Evolutionary conservation across 2,113 vertebrate genomes (phyloP), one percentile per base, ranked within the genome.

Genomic region (Nanger granti): DNA sequence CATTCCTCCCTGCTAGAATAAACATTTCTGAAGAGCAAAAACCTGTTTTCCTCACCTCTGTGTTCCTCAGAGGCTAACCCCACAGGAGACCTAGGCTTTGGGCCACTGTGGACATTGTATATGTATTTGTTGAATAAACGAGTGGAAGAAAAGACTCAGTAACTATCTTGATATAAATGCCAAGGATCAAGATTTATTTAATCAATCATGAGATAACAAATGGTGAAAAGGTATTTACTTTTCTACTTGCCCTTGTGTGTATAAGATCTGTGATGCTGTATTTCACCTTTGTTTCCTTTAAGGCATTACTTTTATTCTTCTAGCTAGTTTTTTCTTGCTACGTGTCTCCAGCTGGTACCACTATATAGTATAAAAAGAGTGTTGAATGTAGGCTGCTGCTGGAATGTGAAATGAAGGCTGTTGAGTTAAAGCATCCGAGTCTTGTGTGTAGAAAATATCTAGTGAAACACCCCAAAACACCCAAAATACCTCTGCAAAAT

Each of bases 131-230:
- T 85, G 62, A 89, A 91, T 82, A 24, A 86, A 84, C 83, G 31
- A 26, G 14, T 85, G 49, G 24, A 69, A 82, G 22, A 93, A 97
- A 97, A 85, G 57, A 57, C 41, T 85, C 57, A 52, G 69, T 89
- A 86, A 95, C 90, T 96, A 97, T 18, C 86, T 97, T 97, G 89
- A 97, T 97, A 95, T 76, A 98, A 97, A 97, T 97, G 90, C 76
- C 93, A 93, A 82, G 95, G 97, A 95, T 96, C 59, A 80, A 98
- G 84, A 37, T 37, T 97, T 98, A 95, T 98, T 98, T 98, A 97
- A 95, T 97, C 96, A 97, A 89, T 89, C 89, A 87, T 80, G 88
- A 98, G 93, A 89, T 41, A 97, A 94, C 96, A 94, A 96, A 96
- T 97, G 94, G 41, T 97, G 47, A 87, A 95, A 92, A 93, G 69